These are phyloP conservation scores for Odontothrips loti DNA, from an alignment of 2,888 invertebrate genomes.

Conservation along the genomic window DNA sequence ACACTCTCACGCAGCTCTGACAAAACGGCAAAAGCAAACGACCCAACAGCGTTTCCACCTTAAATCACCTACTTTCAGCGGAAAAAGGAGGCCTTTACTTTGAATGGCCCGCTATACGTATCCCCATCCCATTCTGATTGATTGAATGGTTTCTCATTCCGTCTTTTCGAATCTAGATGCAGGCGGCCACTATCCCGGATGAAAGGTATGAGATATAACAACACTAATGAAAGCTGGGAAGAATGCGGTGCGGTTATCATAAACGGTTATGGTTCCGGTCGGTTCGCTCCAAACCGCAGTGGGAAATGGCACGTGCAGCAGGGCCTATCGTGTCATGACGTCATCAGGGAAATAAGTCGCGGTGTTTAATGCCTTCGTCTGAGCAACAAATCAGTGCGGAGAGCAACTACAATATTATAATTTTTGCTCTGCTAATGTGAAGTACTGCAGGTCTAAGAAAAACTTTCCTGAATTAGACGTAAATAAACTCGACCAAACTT, in stretches of 20 bases:
- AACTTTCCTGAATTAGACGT: no score
- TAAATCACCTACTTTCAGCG: neutral
- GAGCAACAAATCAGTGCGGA: no score
- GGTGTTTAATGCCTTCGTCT: no score
- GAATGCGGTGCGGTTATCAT: conserved; percentile 11
- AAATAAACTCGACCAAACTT: no score
- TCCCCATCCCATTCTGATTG: neutral
- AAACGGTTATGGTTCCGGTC: conserved; percentile 17
- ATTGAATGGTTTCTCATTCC: conserved; percentile 17
- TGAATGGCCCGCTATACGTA: neutral
- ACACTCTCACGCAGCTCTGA: no score
- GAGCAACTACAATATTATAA: no score
- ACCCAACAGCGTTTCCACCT: neutral
- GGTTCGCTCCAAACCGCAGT: neutral
- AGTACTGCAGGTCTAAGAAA: no score
- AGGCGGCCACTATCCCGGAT: neutral
- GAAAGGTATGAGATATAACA: neutral
- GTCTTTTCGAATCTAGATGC: conserved; percentile 20
- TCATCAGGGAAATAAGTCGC: no score
- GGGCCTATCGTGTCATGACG: no score
- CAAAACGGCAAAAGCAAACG: no score
- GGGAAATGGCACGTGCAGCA: no score
- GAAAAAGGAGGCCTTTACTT: neutral
- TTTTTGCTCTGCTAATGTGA: no score
- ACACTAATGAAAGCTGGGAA: conserved; percentile 9